A percentile compares a stretch with the other conserved stretches of the same genome.
Evolutionary conservation across 2,888 invertebrate genomes (phyloP).

Genomic region (Lomographa bimaculata): DNA sequence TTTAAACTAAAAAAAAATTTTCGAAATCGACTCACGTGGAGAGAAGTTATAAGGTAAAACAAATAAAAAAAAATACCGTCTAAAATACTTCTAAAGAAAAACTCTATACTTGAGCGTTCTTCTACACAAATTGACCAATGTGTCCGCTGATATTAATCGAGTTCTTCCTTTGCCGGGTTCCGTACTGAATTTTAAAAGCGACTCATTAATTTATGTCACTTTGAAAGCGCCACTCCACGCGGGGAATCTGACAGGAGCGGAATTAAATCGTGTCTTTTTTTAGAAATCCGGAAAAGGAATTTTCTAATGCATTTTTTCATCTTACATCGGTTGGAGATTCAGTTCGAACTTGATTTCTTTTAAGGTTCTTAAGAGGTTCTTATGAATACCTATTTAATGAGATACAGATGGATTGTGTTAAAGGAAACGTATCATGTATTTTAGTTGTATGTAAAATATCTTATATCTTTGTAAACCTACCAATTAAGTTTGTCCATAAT

Average conservation of each 20-base stretch:
- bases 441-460: too few relatives aligned
- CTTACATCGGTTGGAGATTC: neutral
- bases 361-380: too few relatives aligned
- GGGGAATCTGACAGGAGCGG: constrained; percentile 27
- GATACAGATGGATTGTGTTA: too few relatives aligned
- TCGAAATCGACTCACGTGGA: too few relatives aligned
- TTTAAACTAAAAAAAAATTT: too few relatives aligned
- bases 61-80: too few relatives aligned
- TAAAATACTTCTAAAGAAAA: too few relatives aligned
- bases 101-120: constrained; percentile 17
- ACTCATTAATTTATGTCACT: constrained; percentile 56
- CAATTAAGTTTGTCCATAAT: too few relatives aligned
- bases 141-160: constrained; percentile 46
- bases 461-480: too few relatives aligned
- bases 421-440: too few relatives aligned
- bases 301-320: constrained; percentile 8
- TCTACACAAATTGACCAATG: constrained; percentile 36
- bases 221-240: constrained; percentile 27
- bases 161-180: constrained; percentile 40
- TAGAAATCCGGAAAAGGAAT: constrained; percentile 7
- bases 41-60: too few relatives aligned
- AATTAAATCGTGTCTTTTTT: constrained; percentile 31
- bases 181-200: constrained; percentile 50
- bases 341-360: neutral
- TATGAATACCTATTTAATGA: too few relatives aligned